phyloP scores from a whole-genome alignment of 2,888 invertebrate genomes.

The Lordiphosa andalusiaca region DNA sequence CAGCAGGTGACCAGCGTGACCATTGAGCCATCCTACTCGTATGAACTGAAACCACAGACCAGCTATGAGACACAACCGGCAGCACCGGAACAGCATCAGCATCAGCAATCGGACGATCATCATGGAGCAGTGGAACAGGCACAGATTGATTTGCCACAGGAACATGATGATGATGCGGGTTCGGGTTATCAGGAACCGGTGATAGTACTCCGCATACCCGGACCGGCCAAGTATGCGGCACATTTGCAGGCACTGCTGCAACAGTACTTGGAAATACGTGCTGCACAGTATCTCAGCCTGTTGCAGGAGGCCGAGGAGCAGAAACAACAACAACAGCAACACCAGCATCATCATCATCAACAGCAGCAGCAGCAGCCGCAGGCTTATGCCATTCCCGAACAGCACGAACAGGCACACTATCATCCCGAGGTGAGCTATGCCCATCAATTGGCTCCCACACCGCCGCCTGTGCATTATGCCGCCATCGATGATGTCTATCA shows the following conservation, averaged over 20 bases:
- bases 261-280: constrained; percentile 79
- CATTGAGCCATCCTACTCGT: constrained; percentile 83
- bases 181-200: constrained; percentile 76
- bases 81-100: constrained; percentile 22
- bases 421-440: constrained; percentile 60
- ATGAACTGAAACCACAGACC: constrained; percentile 76
- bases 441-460: constrained; percentile 56
- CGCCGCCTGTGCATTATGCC: constrained; percentile 63
- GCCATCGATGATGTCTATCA: constrained; percentile 77
- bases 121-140: constrained; percentile 44
- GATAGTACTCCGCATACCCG: constrained; percentile 79
- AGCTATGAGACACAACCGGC: constrained; percentile 53
- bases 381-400: constrained; percentile 37
- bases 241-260: constrained; percentile 79
- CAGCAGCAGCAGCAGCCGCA: constrained; percentile 34
- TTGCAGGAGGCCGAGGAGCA: constrained; percentile 77
- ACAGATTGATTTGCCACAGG: constrained; percentile 60
- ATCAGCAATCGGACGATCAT: background rate
- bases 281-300: constrained; percentile 78
- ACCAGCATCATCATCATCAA: constrained; percentile 31
- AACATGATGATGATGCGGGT: constrained; percentile 28
- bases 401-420: constrained; percentile 46
- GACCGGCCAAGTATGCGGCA: constrained; percentile 79
- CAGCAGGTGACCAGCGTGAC: constrained; percentile 80
- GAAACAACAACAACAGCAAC: constrained; percentile 57